Conservation (phyloP, 2,888 invertebrate genomes). For the Hyposoter dolosus region DNA sequence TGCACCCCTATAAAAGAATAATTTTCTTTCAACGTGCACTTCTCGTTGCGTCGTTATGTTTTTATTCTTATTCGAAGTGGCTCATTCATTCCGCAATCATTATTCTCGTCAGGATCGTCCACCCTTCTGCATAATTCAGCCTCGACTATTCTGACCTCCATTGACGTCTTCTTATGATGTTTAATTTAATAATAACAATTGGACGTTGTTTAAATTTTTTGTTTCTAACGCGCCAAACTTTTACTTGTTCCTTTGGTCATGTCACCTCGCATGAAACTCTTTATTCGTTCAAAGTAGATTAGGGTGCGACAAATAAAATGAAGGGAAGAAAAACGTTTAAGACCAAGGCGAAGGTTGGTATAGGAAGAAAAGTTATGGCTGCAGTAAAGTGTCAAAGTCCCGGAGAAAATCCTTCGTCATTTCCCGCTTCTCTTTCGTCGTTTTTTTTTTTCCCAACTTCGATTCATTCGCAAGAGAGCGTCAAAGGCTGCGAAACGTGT, state of each 20-base stretch:
- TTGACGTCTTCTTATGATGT: background rate
- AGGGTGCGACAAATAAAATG: background rate
- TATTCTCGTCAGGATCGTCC: slow-evolving; percentile 6
- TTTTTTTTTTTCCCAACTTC: slow-evolving; percentile 10
- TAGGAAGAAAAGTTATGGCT: slow-evolving; percentile 34
- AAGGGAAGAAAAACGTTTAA: background rate
- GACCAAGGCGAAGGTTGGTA: background rate
- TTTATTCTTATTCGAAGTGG: slow-evolving; percentile 14
- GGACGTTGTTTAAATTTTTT: background rate
- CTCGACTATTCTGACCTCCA: background rate
- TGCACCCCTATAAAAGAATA: slow-evolving; percentile 12
- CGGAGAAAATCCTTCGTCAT: slow-evolving; percentile 22
- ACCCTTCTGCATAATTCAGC: slow-evolving; percentile 8
- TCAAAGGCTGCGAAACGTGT: slow-evolving; percentile 1
- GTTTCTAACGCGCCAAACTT: background rate
- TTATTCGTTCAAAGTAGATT: background rate
- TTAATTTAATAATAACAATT: background rate
- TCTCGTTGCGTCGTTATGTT: background rate
- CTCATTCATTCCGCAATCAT: slow-evolving; percentile 18
- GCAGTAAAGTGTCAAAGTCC: slow-evolving; percentile 37
- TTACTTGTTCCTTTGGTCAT: background rate
- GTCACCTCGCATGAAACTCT: background rate
- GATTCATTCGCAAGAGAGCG: slow-evolving; percentile 4
- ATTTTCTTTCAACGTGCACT: background rate
- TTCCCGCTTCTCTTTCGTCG: slow-evolving; percentile 23